Conservation (phyloP, 2,888 invertebrate species). For the Kryphioiulus occultus region DNA sequence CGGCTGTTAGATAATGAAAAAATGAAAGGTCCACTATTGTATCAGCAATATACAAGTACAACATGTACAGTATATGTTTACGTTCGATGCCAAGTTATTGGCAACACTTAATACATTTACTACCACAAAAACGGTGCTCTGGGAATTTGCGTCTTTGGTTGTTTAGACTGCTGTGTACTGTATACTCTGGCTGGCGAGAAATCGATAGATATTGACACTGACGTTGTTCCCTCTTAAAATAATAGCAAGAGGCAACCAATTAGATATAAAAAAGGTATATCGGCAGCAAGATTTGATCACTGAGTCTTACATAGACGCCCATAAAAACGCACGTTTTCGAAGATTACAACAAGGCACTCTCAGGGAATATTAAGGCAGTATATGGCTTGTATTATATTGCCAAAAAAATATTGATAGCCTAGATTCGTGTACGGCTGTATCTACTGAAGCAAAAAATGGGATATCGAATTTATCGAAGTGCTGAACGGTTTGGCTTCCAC, state of each 20-base stretch:
- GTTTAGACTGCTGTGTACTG: neutral
- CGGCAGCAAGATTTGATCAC: constrained; percentile 28
- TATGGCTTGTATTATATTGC: neutral
- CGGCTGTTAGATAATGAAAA: no score
- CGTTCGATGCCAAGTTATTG: constrained; percentile 17
- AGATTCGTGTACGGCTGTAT: neutral
- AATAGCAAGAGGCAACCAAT: constrained; percentile 36
- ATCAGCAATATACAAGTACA: no score
- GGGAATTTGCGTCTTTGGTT: constrained; percentile 20
- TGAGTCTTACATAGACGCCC: neutral
- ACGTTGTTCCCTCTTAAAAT: constrained; percentile 31
- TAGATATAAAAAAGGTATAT: constrained; percentile 40
- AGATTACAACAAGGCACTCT: neutral
- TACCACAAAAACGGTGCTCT: neutral
- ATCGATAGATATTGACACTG: constrained; percentile 24
- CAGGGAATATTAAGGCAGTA: constrained; percentile 12
- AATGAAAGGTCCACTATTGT: no score
- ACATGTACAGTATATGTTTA: neutral
- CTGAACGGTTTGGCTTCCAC: neutral
- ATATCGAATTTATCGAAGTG: constrained; percentile 32
- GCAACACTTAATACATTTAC: constrained; percentile 3
- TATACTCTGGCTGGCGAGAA: neutral
- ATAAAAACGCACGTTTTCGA: neutral
- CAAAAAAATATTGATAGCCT: constrained; percentile 4
- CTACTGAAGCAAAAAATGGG: constrained; percentile 2